Conservation (phyloP, 2,888 invertebrate genomes). For the Synanthedon tipuliformis region DNA sequence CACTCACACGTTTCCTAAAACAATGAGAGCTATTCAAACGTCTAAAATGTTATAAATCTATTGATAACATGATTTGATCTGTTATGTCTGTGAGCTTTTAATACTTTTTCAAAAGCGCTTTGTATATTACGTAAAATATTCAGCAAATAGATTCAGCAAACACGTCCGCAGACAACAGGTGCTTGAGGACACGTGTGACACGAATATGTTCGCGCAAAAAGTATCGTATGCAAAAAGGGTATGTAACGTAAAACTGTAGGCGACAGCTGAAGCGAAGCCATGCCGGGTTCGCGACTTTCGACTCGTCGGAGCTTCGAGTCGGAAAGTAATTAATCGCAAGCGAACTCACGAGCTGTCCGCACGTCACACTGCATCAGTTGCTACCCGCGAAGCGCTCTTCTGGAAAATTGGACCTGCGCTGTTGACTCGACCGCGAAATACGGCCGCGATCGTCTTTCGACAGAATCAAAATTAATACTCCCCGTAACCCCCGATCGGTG, state of each 20-base stretch:
- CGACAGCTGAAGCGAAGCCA: slow-evolving; percentile 55
- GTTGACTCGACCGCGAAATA: slow-evolving; percentile 45
- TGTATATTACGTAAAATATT: too few relatives aligned
- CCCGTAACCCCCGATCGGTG: not conserved
- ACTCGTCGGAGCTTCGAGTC: not conserved
- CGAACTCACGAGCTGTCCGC: slow-evolving; percentile 43
- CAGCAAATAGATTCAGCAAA: too few relatives aligned
- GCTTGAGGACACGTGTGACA: too few relatives aligned
- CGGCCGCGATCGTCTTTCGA: slow-evolving; percentile 15
- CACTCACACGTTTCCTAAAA: too few relatives aligned
- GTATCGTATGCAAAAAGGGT: slow-evolving; percentile 23
- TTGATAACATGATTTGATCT: too few relatives aligned
- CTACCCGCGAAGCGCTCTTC: slow-evolving; percentile 36
- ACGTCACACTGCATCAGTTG: slow-evolving; percentile 57
- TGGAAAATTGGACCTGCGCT: slow-evolving; percentile 56
- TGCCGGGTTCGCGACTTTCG: slow-evolving; percentile 15
- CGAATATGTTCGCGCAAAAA: not conserved
- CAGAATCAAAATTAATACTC: not conserved
- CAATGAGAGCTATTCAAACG: too few relatives aligned
- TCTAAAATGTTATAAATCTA: too few relatives aligned
- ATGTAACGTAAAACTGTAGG: slow-evolving; percentile 39
- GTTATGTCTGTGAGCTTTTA: too few relatives aligned
- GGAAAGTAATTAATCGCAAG: slow-evolving; percentile 55
- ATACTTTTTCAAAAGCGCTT: too few relatives aligned
- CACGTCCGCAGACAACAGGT: too few relatives aligned